A percentile compares a stretch with the other conserved stretches of the same genome.
Conservation (phyloP, 2,113 vertebrate species). For the Proteles cristata region DNA sequence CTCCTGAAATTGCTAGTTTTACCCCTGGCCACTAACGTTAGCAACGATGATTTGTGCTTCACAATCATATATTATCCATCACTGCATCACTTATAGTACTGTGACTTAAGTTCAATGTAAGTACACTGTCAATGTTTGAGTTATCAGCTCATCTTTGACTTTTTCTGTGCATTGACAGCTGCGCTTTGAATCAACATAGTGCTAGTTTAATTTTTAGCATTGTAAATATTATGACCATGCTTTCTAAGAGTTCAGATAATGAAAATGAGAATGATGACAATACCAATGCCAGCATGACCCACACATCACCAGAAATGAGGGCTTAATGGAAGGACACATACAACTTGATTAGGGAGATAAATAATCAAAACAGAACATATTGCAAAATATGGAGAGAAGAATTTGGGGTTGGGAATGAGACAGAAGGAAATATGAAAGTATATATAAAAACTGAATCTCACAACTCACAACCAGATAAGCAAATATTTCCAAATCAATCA, state of each 20-base stretch:
- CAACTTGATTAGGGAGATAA: neutral
- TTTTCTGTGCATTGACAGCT: neutral
- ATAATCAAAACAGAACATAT: neutral
- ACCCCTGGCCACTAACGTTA: neutral
- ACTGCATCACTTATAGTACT: neutral
- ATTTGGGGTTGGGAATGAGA: neutral
- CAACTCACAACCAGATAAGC: neutral
- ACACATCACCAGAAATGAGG: conserved; percentile 3
- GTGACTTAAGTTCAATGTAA: neutral
- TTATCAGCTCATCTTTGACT: neutral
- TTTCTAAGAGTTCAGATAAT: conserved; percentile 37
- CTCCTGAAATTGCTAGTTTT: neutral
- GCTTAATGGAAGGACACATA: neutral
- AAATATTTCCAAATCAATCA: neutral
- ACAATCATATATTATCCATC: neutral
- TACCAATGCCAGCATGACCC: neutral
- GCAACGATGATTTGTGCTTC: neutral
- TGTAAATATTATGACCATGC: neutral
- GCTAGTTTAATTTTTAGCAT: conserved; percentile 21
- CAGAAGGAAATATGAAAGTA: neutral
- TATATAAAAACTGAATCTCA: neutral
- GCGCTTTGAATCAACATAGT: neutral
- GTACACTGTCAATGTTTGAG: neutral
- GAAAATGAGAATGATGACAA: conserved; percentile 10
- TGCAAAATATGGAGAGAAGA: neutral